Conservation (phyloP, 1,140 invertebrate species). For the Drosophila yakuba region DNA sequence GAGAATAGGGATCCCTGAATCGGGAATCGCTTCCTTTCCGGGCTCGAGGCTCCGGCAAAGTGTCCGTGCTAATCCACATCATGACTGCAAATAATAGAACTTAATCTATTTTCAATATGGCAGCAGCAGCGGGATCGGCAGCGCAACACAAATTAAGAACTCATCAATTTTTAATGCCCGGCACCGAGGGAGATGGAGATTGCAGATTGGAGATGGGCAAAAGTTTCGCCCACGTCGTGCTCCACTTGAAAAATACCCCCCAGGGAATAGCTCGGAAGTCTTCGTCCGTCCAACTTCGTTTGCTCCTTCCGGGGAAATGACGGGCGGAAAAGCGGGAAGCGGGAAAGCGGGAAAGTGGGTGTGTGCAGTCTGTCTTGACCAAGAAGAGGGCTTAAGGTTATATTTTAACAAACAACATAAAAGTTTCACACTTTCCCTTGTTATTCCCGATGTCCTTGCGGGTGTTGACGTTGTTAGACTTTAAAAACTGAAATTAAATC, state of each 20-base stretch:
- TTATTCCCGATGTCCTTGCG: conserved; percentile 21
- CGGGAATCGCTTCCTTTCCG: conserved; percentile 35
- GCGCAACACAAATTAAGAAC: conserved; percentile 81
- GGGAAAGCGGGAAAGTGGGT: conserved; percentile 1
- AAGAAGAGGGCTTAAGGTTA: conserved; percentile 65
- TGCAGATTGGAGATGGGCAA: conserved; percentile 38
- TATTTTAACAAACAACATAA: conserved; percentile 73
- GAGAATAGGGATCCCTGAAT: neutral
- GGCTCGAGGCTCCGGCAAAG: conserved; percentile 35
- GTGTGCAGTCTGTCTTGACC: conserved; percentile 36
- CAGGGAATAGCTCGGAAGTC: conserved; percentile 60
- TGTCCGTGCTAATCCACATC: conserved; percentile 82
- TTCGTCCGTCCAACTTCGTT: conserved; percentile 33
- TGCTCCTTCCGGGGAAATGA: neutral
- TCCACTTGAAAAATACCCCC: conserved; percentile 77
- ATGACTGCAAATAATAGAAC: conserved; percentile 83
- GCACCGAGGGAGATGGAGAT: conserved; percentile 50
- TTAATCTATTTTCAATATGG: conserved; percentile 84
- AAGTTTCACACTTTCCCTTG: conserved; percentile 69
- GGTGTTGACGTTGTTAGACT: conserved; percentile 29
- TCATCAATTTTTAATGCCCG: conserved; percentile 83
- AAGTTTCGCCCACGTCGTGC: conserved; percentile 36
- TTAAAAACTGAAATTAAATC: conserved; percentile 31
- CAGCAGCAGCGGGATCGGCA: conserved; percentile 39
- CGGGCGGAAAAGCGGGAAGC: no score